These are phyloP conservation scores for Aleiodes sp. DNA, from an alignment of 1,140 invertebrate genomes.

Conservation along the genomic window DNA sequence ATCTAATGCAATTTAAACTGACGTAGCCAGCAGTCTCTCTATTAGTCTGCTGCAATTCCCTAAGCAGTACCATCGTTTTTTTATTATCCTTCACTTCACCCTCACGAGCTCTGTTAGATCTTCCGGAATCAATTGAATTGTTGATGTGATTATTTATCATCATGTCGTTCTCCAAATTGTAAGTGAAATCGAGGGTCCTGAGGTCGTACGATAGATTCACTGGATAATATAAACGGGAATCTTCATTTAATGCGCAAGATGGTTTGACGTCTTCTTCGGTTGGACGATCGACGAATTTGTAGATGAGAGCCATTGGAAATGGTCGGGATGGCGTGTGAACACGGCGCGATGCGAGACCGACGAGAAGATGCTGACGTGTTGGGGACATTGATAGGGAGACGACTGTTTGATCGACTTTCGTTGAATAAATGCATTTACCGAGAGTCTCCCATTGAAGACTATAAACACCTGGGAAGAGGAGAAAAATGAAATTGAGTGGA, in stretches of 20 bases:
- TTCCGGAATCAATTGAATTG: slow-evolving; percentile 38
- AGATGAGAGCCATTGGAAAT: slow-evolving; percentile 75
- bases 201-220: not conserved
- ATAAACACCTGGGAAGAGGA: slow-evolving; percentile 73
- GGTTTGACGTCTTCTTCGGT: slow-evolving; percentile 38
- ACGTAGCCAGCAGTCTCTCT: slow-evolving; percentile 69
- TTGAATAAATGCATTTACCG: slow-evolving; percentile 80
- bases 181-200: slow-evolving; percentile 52
- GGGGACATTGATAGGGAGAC: slow-evolving; percentile 87
- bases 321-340: slow-evolving; percentile 62
- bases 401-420: slow-evolving; percentile 79
- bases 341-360: slow-evolving; percentile 78
- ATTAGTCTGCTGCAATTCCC: slow-evolving; percentile 73
- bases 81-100: slow-evolving; percentile 43
- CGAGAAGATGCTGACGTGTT: slow-evolving; percentile 77
- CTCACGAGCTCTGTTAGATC: slow-evolving; percentile 30
- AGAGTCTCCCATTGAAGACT: slow-evolving; percentile 78
- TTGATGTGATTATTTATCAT: slow-evolving; percentile 28
- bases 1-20: slow-evolving; percentile 85
- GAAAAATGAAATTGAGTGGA: not conserved
- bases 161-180: slow-evolving; percentile 44
- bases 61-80: slow-evolving; percentile 67
- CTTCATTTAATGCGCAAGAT: not conserved
- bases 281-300: slow-evolving; percentile 62
- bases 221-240: not conserved